These are phyloP conservation scores for Heliconius ismenius DNA, from an alignment of 2,888 invertebrate genomes.

Conservation along the genomic window DNA sequence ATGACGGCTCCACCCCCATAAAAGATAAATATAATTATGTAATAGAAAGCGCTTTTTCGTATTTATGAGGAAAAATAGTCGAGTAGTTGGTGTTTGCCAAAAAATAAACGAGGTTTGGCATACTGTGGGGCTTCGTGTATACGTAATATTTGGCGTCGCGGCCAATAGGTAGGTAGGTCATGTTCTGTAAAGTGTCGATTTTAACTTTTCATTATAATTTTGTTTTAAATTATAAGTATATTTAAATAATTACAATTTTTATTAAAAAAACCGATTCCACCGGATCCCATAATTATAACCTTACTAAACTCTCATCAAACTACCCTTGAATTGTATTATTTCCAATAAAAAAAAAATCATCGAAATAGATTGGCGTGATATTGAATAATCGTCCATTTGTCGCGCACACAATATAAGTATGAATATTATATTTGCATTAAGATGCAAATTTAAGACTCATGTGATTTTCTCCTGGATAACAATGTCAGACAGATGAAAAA, in stretches of 20 bases:
- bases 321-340: too few relatives aligned
- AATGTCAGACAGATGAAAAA: too few relatives aligned
- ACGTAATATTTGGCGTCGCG: conserved; percentile 14
- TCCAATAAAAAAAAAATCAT: too few relatives aligned
- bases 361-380: too few relatives aligned
- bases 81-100: conserved; percentile 31
- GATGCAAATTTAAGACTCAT: too few relatives aligned
- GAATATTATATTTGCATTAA: too few relatives aligned
- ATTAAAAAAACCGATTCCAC: too few relatives aligned
- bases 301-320: too few relatives aligned
- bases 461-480: too few relatives aligned
- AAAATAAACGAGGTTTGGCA: conserved; percentile 40
- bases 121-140: conserved; percentile 20
- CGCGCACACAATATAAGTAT: too few relatives aligned
- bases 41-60: conserved; percentile 4
- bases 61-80: conserved; percentile 17
- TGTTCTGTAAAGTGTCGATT: background rate
- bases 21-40: conserved; percentile 23
- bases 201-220: background rate
- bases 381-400: too few relatives aligned
- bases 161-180: background rate
- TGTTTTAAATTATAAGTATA: background rate
- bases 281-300: too few relatives aligned
- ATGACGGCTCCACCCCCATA: conserved; percentile 14
- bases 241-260: background rate